Base-by-base conservation (phyloP, 2,113 vertebrate species). In the Asarcornis scutulata region DNA sequence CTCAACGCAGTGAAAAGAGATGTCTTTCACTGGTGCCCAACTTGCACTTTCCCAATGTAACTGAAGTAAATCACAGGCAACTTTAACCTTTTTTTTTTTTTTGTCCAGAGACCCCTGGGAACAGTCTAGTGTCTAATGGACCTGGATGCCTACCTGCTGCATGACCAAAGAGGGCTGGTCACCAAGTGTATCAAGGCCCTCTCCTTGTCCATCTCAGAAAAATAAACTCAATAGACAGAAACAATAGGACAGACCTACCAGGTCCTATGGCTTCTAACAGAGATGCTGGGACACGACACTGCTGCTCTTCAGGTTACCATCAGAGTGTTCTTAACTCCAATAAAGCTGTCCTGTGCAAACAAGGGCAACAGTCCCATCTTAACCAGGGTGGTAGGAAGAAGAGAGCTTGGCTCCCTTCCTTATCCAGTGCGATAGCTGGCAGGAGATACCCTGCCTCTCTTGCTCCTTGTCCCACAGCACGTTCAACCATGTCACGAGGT, bases 391-490 rank as follows among this genome's bases (percentile, higher is more conserved):
- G 21, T 11, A 6, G 53, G 44, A 50, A 86, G 31, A 63, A 29
- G 42, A 29, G 40, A 13, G 40, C 16, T 18, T 22, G 34, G 6
- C 10, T 36, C 68, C 36, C 25, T 7, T 48, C 48, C 53, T 73
- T 55, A 27, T 31, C 16, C 66, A 25, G 75, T 25, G 38, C 20
- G 48, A 53, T 31, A 83, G 71, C 50, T 69, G 44, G 60, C 25
- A 69, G 34, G 5, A 84, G 34, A 20, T 79, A 52, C 6, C 67
- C 13, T 32, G 10, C 38, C 78, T 60, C 31, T 62, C 32, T 74
- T 4, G 6, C 27, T 77, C 53, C 1, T 0, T 2, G 1, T 72
- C 46, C 79, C 83, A 62, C 58, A 52, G 18, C 52, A 71, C 0
- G 1, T 36, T 80, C 83, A 74, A 21, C 60, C 44, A 17, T 7